Percentiles rank a stretch among this genome's conserved stretches.
Conservation (phyloP, 1,140 invertebrate species). For the Drosophila willistoni region DNA sequence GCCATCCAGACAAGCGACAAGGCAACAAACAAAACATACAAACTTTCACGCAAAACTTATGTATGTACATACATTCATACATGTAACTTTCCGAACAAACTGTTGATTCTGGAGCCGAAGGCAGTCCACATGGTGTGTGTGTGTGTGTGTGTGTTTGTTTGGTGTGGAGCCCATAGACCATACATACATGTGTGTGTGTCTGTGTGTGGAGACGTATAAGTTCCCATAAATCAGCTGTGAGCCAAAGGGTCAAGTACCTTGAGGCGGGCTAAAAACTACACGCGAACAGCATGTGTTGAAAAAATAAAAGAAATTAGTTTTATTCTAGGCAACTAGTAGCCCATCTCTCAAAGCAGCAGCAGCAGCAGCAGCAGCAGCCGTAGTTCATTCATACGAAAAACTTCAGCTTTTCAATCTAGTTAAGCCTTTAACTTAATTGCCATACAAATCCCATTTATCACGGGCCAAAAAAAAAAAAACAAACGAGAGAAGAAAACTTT, state of each 20-base stretch:
- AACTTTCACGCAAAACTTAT: conserved; percentile 81
- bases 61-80: conserved; percentile 38
- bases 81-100: conserved; percentile 17
- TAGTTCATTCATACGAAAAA: not conserved
- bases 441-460: conserved; percentile 31
- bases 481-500: conserved; percentile 2
- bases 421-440: conserved; percentile 22
- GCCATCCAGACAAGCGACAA: conserved; percentile 34
- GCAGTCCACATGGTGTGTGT: conserved; percentile 9
- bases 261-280: conserved; percentile 76
- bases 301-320: conserved; percentile 72
- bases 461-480: conserved; percentile 6
- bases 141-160: not conserved
- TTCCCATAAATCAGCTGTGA: conserved; percentile 83
- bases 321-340: conserved; percentile 43
- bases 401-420: conserved; percentile 14
- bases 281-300: conserved; percentile 80
- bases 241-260: conserved; percentile 81
- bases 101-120: conserved; percentile 8
- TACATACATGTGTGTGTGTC: not conserved
- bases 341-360: not conserved
- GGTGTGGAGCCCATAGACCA: conserved; percentile 41
- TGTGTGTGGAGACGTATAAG: conserved; percentile 69
- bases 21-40: conserved; percentile 74
- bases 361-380: not conserved